Conservation (phyloP, 1,140 invertebrate genomes). For the Bathynomus jamesi region DNA sequence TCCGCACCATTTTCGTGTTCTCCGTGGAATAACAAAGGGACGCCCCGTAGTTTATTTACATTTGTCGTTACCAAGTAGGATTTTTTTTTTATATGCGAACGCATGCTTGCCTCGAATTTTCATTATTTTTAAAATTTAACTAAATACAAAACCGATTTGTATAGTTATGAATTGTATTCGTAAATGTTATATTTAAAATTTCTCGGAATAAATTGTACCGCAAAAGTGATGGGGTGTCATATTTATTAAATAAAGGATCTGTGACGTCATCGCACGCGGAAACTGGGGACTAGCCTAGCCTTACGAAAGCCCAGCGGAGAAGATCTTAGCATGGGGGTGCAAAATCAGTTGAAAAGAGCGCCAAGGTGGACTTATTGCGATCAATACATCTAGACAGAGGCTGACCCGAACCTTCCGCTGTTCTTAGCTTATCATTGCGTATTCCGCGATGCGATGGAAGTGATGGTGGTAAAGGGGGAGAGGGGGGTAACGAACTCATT, state of each 20-base stretch:
- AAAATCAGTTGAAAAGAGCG: background rate
- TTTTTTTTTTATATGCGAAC: background rate
- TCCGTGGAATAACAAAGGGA: background rate
- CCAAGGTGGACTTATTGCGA: background rate
- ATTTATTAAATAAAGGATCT: background rate
- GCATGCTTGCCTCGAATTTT: background rate
- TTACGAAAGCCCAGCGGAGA: background rate
- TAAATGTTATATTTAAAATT: background rate
- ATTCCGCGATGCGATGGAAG: background rate
- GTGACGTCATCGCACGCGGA: background rate
- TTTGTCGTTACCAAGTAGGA: background rate
- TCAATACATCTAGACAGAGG: background rate
- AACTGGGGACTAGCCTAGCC: background rate
- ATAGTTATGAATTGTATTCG: background rate
- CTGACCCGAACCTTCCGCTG: background rate
- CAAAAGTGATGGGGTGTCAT: background rate
- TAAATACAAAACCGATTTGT: background rate
- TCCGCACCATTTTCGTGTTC: background rate
- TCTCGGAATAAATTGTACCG: background rate
- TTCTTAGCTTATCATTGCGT: background rate
- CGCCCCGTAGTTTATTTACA: background rate
- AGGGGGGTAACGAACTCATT: background rate
- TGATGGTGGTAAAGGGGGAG: background rate
- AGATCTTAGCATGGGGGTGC: background rate
- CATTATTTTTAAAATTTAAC: background rate